Evolutionary conservation across 1,140 invertebrate species (phyloP).

Genomic region (Pinna nobilis): DNA sequence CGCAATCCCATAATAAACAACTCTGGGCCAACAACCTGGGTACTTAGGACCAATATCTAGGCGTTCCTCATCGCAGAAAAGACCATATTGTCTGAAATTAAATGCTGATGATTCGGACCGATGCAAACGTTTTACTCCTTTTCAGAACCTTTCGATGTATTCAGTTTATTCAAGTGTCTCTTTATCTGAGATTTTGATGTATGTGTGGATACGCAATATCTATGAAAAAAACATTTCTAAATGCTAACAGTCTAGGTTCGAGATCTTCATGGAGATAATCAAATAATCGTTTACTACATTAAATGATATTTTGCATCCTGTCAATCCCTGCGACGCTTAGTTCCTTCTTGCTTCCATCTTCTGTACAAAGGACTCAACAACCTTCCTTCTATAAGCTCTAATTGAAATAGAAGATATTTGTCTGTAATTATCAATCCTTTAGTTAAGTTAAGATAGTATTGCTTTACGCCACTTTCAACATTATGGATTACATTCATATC

Average conservation of each 20-base stretch:
- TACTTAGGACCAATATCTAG: neutral
- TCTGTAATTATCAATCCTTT: too few species aligned
- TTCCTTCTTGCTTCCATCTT: neutral
- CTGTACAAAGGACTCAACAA: too few species aligned
- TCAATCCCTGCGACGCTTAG: neutral
- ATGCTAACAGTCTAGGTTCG: neutral
- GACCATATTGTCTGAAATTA: slow-evolving; percentile 13
- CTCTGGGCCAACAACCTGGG: slow-evolving; percentile 3
- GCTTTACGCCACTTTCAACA: too few species aligned
- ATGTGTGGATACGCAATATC: slow-evolving; percentile 16
- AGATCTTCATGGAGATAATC: slow-evolving; percentile 14
- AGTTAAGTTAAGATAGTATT: too few species aligned
- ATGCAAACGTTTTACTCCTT: slow-evolving; percentile 1
- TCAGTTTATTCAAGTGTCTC: neutral
- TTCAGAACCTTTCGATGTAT: too few species aligned
- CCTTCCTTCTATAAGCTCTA: too few species aligned
- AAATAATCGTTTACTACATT: neutral
- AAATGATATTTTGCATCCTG: neutral
- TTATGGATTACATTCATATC: too few species aligned
- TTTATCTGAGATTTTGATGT: slow-evolving; percentile 9
- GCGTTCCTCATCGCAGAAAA: slow-evolving; percentile 28
- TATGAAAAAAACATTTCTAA: slow-evolving; percentile 8
- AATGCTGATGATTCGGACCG: slow-evolving; percentile 1
- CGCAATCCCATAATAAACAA: neutral
- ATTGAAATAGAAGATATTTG: too few species aligned